A percentile compares a stretch with the other conserved stretches of the same genome.
Conservation (phyloP, 2,113 vertebrate species). For the Nerophis lumbriciformis region DNA sequence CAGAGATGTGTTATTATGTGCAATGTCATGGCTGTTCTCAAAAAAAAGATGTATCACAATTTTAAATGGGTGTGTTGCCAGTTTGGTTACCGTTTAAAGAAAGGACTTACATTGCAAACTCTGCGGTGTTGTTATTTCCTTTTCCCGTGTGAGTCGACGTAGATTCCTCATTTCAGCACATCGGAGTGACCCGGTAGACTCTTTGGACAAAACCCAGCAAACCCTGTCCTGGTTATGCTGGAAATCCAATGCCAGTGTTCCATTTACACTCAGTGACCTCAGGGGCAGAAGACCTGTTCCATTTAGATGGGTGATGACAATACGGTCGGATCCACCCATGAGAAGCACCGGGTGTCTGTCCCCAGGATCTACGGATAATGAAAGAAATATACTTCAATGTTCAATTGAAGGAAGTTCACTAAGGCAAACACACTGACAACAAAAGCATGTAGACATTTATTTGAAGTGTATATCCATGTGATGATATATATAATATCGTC, state of each 20-base stretch:
- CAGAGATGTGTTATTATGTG: too few relatives aligned
- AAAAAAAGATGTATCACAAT: too few relatives aligned
- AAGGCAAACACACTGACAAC: neutral
- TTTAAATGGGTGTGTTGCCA: too few relatives aligned
- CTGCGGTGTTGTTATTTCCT: conserved; percentile 75
- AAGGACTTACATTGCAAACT: conserved; percentile 81
- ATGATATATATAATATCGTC: too few relatives aligned
- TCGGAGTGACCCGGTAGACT: conserved; percentile 79
- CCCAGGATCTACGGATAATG: conserved; percentile 72
- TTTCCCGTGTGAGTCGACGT: conserved; percentile 74
- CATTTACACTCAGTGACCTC: conserved; percentile 72
- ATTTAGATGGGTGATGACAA: conserved; percentile 80
- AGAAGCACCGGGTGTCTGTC: conserved; percentile 83
- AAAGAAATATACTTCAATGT: neutral
- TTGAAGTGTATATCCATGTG: too few relatives aligned
- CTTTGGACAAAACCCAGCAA: conserved; percentile 85
- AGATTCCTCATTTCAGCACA: conserved; percentile 77
- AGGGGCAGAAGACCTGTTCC: conserved; percentile 75
- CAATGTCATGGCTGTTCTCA: too few relatives aligned
- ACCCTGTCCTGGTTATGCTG: conserved; percentile 78
- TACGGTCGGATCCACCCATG: conserved; percentile 76
- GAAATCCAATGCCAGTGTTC: conserved; percentile 81
- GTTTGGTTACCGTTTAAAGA: neutral
- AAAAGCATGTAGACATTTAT: too few relatives aligned
- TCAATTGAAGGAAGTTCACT: neutral